Conservation (phyloP, 2,797 vertebrate genomes). For the Stomatorhinus walkeri region DNA sequence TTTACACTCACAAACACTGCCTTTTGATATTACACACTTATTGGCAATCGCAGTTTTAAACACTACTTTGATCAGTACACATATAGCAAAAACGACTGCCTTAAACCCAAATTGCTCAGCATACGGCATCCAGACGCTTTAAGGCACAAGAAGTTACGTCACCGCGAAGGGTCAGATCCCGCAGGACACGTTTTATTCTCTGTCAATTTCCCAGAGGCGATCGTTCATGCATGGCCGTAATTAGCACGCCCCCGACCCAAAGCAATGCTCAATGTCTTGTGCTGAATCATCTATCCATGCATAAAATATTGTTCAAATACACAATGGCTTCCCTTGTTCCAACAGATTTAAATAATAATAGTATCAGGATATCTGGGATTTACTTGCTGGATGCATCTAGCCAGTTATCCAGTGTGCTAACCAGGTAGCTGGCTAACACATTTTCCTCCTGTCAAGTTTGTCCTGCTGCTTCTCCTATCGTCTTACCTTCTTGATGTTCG, state of each 20-base stretch:
- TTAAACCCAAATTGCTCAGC: background rate
- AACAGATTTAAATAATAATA: background rate
- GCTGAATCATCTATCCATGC: conserved; percentile 12
- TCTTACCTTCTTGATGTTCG: conserved; percentile 78
- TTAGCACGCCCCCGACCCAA: conserved; percentile 12
- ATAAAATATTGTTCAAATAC: background rate
- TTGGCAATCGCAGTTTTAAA: background rate
- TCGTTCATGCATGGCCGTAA: background rate
- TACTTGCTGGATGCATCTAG: background rate
- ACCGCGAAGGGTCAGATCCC: background rate
- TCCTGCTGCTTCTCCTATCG: background rate
- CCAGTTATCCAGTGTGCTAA: background rate
- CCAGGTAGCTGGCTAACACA: background rate
- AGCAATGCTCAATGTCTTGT: background rate
- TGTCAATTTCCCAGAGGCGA: background rate
- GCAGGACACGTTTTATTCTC: background rate
- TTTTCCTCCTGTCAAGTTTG: background rate
- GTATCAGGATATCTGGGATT: background rate
- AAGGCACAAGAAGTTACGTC: background rate
- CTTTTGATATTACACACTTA: background rate
- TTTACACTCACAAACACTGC: background rate
- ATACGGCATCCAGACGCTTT: background rate
- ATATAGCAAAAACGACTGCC: background rate
- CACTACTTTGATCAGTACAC: background rate
- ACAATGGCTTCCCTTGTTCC: background rate